These are phyloP conservation scores for Conomelus anceps DNA, from an alignment of 2,888 invertebrate species.

Conservation along the genomic window DNA sequence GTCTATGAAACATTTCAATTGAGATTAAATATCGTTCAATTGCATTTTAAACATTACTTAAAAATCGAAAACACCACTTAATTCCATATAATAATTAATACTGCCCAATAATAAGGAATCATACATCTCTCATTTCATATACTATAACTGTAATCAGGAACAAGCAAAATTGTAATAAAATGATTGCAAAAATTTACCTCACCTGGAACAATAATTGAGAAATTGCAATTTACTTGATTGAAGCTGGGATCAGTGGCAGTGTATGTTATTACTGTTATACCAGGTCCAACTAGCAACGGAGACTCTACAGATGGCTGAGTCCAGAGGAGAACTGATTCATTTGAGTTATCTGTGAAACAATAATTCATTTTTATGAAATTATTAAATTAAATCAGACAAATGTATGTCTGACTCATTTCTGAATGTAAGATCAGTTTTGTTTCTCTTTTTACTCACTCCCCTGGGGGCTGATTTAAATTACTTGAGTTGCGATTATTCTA, in stretches of 20 bases:
- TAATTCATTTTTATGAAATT: not conserved
- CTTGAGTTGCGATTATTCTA: no score
- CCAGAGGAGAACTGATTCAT: slow-evolving; percentile 48
- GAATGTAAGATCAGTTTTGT: not conserved
- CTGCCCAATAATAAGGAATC: no score
- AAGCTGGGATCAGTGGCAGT: slow-evolving; percentile 54
- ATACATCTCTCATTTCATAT: no score
- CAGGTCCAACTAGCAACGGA: slow-evolving; percentile 52
- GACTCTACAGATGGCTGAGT: slow-evolving; percentile 52
- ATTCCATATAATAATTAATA: no score
- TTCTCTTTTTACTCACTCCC: not conserved
- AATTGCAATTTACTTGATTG: slow-evolving; percentile 55
- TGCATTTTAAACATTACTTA: no score
- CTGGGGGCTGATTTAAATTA: not conserved
- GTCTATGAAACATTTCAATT: no score
- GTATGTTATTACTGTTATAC: slow-evolving; percentile 52
- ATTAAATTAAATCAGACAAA: no score
- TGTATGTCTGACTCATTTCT: not conserved
- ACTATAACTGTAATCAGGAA: no score
- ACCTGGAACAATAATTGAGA: slow-evolving; percentile 52
- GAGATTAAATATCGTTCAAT: no score
- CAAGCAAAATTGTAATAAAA: not conserved
- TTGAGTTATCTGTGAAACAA: slow-evolving; percentile 53
- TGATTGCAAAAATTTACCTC: slow-evolving; percentile 23
- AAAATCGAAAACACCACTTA: no score